phyloP scores from a whole-genome alignment of 2,113 vertebrate genomes.

The Thalassarche chlororhynchos region DNA sequence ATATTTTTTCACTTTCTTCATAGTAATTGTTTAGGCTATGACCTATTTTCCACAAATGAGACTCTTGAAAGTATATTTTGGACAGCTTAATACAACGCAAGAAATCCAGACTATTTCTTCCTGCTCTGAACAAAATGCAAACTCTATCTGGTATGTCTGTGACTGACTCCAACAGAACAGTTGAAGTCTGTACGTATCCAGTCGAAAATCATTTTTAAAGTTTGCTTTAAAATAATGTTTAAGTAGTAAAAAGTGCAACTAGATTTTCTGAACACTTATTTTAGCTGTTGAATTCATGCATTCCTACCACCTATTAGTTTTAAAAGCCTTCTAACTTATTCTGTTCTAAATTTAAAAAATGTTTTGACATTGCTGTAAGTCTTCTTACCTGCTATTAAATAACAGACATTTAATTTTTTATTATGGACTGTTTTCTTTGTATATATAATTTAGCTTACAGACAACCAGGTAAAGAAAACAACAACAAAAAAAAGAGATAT shows the following conservation, averaged over 20 bases:
- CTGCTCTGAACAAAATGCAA: background rate
- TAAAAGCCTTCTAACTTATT: background rate
- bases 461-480: background rate
- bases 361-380: background rate
- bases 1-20: background rate
- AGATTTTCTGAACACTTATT: background rate
- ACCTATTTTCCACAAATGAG: conserved; percentile 32
- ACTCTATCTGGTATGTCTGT: background rate
- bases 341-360: background rate
- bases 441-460: background rate
- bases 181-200: background rate
- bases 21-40: background rate
- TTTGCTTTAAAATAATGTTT: background rate
- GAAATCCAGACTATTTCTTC: conserved; percentile 2
- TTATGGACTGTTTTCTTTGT: background rate
- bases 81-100: background rate
- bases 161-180: background rate
- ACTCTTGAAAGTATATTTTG: conserved; percentile 18
- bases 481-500: background rate
- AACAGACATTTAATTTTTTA: background rate
- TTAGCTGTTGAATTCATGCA: background rate
- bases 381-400: background rate
- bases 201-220: background rate
- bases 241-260: background rate
- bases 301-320: background rate